Percentiles rank a stretch among this genome's conserved stretches.
Conservation (phyloP, 1,140 invertebrate genomes). For the Ditylenchus dipsaci region DNA sequence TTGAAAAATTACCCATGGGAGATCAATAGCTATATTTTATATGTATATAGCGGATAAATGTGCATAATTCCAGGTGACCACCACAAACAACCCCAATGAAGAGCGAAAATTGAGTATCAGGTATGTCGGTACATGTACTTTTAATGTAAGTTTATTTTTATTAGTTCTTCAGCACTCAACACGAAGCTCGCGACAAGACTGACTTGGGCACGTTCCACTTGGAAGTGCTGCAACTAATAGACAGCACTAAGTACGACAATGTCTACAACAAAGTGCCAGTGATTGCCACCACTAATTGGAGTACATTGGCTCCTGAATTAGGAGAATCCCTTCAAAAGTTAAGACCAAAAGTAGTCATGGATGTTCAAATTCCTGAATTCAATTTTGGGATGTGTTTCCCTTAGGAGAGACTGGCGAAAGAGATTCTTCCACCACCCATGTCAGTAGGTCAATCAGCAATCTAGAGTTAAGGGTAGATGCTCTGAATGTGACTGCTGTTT, state of each 20-base stretch:
- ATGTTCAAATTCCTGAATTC: constrained; percentile 21
- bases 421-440: neutral
- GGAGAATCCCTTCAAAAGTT: constrained; percentile 4
- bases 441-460: neutral
- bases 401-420: neutral
- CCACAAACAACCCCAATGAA: neutral
- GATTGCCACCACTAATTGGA: constrained; percentile 36
- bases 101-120: constrained; percentile 1
- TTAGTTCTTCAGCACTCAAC: too few relatives aligned
- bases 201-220: constrained; percentile 2
- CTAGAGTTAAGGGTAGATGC: constrained; percentile 19
- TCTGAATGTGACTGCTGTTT: constrained; percentile 21
- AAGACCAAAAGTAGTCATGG: constrained; percentile 29
- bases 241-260: constrained; percentile 27
- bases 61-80: neutral
- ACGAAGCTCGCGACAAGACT: neutral
- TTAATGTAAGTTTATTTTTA: too few relatives aligned
- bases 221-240: constrained; percentile 37
- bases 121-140: too few relatives aligned
- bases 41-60: too few relatives aligned
- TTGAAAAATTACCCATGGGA: too few relatives aligned
- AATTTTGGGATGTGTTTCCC: neutral
- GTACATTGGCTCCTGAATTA: constrained; percentile 9
- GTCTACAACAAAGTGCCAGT: constrained; percentile 43
- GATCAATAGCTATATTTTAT: too few relatives aligned